phyloP scores from a whole-genome alignment of 2,888 invertebrate genomes.

The Dolichomitus sp. region DNA sequence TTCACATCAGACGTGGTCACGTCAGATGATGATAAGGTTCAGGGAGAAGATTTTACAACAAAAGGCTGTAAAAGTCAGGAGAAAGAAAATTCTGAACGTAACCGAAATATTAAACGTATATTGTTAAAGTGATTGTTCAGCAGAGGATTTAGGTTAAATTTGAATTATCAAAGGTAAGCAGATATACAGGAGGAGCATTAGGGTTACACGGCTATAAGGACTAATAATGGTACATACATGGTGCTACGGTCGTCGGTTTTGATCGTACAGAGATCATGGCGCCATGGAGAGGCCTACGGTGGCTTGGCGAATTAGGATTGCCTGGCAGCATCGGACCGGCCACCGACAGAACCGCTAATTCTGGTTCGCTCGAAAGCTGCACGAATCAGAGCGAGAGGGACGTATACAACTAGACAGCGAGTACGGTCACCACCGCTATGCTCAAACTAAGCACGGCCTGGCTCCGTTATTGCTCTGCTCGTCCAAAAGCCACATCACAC shows the following conservation, averaged over 20 bases:
- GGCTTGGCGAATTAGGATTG: conserved; percentile 24
- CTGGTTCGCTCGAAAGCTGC: conserved; percentile 63
- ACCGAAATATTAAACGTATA: no score
- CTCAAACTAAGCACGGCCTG: conserved; percentile 25
- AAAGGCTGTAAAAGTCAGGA: no score
- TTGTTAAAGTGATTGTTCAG: no score
- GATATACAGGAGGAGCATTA: not conserved
- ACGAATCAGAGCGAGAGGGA: conserved; percentile 54
- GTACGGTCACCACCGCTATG: conserved; percentile 59
- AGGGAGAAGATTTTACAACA: no score
- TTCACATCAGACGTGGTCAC: no score
- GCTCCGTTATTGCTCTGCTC: conserved; percentile 26
- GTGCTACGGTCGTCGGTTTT: conserved; percentile 20
- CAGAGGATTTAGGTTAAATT: not conserved
- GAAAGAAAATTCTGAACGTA: no score
- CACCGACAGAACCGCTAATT: conserved; percentile 72
- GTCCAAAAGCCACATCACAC: conserved; percentile 68
- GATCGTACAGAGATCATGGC: conserved; percentile 56
- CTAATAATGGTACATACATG: conserved; percentile 15
- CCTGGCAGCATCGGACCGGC: conserved; percentile 34
- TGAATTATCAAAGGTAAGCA: not conserved
- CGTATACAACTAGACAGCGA: conserved; percentile 51
- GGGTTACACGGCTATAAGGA: not conserved
- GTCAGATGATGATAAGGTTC: no score
- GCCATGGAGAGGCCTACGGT: conserved; percentile 17